Evolutionary conservation across 2,888 invertebrate species (phyloP).

Genomic region (Bedellia somnulentella): DNA sequence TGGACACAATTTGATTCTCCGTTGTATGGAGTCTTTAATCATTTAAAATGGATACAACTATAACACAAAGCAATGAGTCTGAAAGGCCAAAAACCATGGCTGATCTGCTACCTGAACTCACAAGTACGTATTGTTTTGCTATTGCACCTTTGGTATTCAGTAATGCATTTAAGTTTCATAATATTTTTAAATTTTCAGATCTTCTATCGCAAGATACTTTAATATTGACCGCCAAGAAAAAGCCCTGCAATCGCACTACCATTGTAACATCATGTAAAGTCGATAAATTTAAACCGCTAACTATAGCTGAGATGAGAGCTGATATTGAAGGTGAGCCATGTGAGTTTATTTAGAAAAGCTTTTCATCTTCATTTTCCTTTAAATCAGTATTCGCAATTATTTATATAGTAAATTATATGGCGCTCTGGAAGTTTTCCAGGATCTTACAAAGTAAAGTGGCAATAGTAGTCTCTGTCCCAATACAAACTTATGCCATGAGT

Average conservation of each 20-base stretch:
- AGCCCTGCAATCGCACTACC: slow-evolving; percentile 17
- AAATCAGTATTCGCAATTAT: too few relatives aligned
- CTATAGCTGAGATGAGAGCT: slow-evolving; percentile 33
- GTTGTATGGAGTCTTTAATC: too few relatives aligned
- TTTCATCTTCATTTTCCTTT: too few relatives aligned
- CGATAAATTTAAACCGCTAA: slow-evolving; percentile 29
- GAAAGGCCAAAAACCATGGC: slow-evolving; percentile 26
- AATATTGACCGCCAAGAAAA: slow-evolving; percentile 24
- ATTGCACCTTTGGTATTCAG: background rate
- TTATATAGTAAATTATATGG: too few relatives aligned
- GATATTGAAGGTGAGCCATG: slow-evolving; percentile 20
- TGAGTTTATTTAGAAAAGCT: slow-evolving; percentile 1
- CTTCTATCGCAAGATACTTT: slow-evolving; percentile 26
- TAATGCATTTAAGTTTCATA: background rate
- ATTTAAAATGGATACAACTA: slow-evolving; percentile 21
- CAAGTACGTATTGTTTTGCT: slow-evolving; percentile 17
- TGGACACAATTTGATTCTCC: too few relatives aligned
- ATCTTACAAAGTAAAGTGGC: too few relatives aligned
- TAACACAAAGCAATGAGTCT: slow-evolving; percentile 15
- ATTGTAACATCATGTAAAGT: slow-evolving; percentile 19
- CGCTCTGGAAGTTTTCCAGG: too few relatives aligned
- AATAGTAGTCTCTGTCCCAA: background rate
- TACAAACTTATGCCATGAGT: background rate
- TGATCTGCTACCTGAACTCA: slow-evolving; percentile 30
- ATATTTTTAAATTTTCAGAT: slow-evolving; percentile 16